Percentiles rank a stretch among this genome's conserved stretches.
phyloP scores from a whole-genome alignment of 2,888 invertebrate genomes.

The Trissoscelio sp. region DNA sequence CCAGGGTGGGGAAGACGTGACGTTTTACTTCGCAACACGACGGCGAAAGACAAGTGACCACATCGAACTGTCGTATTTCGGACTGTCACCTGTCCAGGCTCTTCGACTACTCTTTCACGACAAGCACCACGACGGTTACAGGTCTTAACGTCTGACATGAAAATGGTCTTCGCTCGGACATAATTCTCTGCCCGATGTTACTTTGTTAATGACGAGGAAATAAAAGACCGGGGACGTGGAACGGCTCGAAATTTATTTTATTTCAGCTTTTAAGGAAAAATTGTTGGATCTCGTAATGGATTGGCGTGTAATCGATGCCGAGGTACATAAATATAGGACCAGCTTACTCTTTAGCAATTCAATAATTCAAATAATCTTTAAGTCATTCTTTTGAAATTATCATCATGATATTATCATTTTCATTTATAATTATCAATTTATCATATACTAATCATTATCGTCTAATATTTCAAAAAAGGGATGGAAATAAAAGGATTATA shows the following conservation, averaged over 20 bases:
- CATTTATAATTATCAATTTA: too few relatives aligned
- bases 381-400: too few relatives aligned
- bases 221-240: constrained; percentile 18
- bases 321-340: not conserved
- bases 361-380: too few relatives aligned
- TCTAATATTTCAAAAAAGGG: too few relatives aligned
- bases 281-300: constrained; percentile 34
- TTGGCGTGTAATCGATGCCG: constrained; percentile 19
- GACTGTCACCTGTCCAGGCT: constrained; percentile 76
- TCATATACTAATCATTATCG: too few relatives aligned
- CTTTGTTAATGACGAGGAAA: constrained; percentile 53
- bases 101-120: constrained; percentile 71
- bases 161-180: constrained; percentile 59
- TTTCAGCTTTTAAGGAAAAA: constrained; percentile 34
- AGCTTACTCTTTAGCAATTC: too few relatives aligned
- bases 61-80: constrained; percentile 79
- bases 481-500: too few relatives aligned
- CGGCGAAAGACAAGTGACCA: constrained; percentile 79
- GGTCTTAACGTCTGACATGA: constrained; percentile 66
- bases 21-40: constrained; percentile 77
- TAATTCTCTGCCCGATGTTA: constrained; percentile 55
- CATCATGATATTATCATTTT: too few relatives aligned
- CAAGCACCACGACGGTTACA: constrained; percentile 58
- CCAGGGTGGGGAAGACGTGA: constrained; percentile 57
- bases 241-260: constrained; percentile 26